A percentile compares a stretch with the other conserved stretches of the same genome.
Conservation (phyloP, 2,888 invertebrate species). For the Helleia helle region DNA sequence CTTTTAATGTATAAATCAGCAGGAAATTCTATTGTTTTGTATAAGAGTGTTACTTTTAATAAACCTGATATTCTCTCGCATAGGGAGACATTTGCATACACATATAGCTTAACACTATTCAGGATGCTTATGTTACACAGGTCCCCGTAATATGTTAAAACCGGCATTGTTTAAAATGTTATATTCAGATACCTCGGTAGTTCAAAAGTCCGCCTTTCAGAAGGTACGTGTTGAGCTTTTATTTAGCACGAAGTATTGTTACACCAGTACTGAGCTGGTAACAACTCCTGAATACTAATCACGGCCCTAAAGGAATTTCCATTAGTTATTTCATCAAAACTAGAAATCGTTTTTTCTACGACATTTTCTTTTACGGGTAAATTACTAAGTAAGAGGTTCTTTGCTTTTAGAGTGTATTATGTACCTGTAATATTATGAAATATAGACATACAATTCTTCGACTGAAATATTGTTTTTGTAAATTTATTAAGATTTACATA, state of each 20-base stretch:
- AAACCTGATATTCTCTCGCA: too few species aligned
- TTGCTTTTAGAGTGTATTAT: too few species aligned
- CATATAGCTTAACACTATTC: not conserved
- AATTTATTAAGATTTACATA: too few species aligned
- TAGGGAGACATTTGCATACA: not conserved
- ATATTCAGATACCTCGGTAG: constrained; percentile 33
- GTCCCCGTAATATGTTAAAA: not conserved
- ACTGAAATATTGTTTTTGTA: too few species aligned
- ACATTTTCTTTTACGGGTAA: too few species aligned
- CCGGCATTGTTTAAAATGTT: constrained; percentile 1
- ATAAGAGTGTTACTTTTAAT: too few species aligned
- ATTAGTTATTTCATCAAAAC: constrained; percentile 50
- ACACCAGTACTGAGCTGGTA: constrained; percentile 55
- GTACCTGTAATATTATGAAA: too few species aligned
- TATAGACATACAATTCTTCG: too few species aligned
- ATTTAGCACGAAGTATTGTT: constrained; percentile 63
- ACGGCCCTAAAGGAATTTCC: constrained; percentile 44
- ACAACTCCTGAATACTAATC: constrained; percentile 62
- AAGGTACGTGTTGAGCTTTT: constrained; percentile 63
- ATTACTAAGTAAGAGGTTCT: too few species aligned
- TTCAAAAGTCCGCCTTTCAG: constrained; percentile 55
- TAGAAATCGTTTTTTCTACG: not conserved
- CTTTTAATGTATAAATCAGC: too few species aligned
- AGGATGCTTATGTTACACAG: not conserved
- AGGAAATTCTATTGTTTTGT: too few species aligned